phyloP scores from a whole-genome alignment of 2,113 vertebrate species.

The Tylochromis polylepis region DNA sequence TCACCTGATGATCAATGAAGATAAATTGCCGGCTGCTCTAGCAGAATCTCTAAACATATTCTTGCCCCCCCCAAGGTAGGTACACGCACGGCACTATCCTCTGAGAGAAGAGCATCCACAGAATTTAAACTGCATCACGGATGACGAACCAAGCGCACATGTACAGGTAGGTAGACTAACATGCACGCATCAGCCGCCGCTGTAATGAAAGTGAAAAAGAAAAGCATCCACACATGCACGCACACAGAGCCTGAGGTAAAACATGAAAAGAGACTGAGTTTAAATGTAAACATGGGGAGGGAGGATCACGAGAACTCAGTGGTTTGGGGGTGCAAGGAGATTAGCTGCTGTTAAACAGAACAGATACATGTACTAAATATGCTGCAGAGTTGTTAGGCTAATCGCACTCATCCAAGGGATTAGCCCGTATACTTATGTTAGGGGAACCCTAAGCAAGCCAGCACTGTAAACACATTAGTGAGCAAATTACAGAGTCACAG shows the following conservation, averaged over 20 bases:
- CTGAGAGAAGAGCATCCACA: slow-evolving; percentile 6
- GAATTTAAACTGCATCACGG: neutral
- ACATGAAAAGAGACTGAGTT: slow-evolving; percentile 32
- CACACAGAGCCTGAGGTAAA: slow-evolving; percentile 17
- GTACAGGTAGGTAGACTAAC: neutral
- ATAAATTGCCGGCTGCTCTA: slow-evolving; percentile 32
- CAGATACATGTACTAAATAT: slow-evolving; percentile 56
- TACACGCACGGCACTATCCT: neutral
- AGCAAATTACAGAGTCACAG: slow-evolving; percentile 2
- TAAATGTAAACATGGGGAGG: slow-evolving; percentile 42
- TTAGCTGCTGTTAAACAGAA: slow-evolving; percentile 63
- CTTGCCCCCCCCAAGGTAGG: neutral
- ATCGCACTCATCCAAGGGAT: slow-evolving; percentile 61
- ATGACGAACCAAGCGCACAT: neutral
- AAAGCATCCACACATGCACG: neutral
- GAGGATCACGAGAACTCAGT: slow-evolving; percentile 48
- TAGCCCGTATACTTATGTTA: slow-evolving; percentile 45
- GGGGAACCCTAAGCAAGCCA: slow-evolving; percentile 20
- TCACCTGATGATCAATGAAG: slow-evolving; percentile 57
- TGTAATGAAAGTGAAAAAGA: neutral
- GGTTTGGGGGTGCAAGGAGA: slow-evolving; percentile 53
- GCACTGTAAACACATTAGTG: slow-evolving; percentile 20
- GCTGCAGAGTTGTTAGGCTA: slow-evolving; percentile 53
- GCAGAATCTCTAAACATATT: slow-evolving; percentile 29
- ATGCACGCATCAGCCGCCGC: neutral